Evolutionary conservation across 2,113 vertebrate genomes (phyloP).

Genomic region (Cromileptes altivelis): DNA sequence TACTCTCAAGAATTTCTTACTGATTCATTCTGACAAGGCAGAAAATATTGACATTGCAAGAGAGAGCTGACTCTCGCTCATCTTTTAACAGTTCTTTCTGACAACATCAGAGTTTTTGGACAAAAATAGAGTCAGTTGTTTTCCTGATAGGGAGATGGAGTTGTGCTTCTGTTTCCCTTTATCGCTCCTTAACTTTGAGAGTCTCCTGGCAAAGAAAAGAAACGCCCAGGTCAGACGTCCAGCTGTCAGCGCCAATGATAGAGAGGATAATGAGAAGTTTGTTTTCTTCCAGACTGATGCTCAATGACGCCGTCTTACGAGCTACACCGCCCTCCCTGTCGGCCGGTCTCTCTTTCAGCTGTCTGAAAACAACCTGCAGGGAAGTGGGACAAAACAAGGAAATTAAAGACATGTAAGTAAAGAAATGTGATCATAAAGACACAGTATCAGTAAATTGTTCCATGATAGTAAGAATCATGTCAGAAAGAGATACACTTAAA

Average conservation of each 20-base stretch:
- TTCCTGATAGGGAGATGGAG: background rate
- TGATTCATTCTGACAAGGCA: constrained; percentile 21
- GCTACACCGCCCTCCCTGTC: constrained; percentile 13
- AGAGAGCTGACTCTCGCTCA: background rate
- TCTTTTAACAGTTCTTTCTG: background rate
- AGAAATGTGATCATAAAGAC: background rate
- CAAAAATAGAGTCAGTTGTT: background rate
- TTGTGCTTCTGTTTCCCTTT: constrained; percentile 10
- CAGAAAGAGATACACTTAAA: background rate
- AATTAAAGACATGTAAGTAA: constrained; percentile 4
- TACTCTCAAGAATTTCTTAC: background rate
- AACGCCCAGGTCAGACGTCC: constrained; percentile 16
- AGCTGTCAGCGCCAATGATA: constrained; percentile 40
- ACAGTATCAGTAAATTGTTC: background rate
- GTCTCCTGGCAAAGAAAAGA: background rate
- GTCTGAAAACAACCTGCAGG: constrained; percentile 55
- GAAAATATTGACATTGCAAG: background rate
- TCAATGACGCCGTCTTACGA: constrained; percentile 10
- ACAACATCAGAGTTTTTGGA: background rate
- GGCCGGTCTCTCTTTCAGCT: constrained; percentile 32
- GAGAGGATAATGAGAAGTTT: constrained; percentile 43
- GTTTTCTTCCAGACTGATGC: constrained; percentile 36
- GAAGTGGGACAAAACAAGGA: constrained; percentile 33
- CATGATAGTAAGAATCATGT: background rate
- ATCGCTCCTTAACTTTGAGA: constrained; percentile 1